A percentile compares a stretch with the other conserved stretches of the same genome.
phyloP scores from a whole-genome alignment of 2,888 invertebrate species.

The Polia nebulosa region DNA sequence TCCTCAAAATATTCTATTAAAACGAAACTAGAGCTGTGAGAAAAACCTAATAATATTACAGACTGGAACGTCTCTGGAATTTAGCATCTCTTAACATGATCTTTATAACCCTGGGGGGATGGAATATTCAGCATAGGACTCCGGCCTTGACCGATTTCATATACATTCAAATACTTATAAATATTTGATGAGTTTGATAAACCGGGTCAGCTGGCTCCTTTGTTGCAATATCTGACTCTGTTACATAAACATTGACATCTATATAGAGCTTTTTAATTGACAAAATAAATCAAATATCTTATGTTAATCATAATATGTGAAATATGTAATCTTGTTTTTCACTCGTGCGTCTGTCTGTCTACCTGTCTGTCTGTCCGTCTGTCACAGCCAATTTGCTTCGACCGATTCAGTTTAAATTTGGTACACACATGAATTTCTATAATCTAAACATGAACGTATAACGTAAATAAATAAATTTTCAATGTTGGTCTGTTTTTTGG shows the following conservation, averaged over 20 bases:
- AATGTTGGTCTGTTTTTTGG: no score
- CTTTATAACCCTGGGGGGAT: constrained; percentile 40
- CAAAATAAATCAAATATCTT: constrained; percentile 3
- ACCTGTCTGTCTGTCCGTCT: no score
- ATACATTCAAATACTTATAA: constrained; percentile 61
- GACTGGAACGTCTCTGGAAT: constrained; percentile 40
- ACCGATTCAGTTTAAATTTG: no score
- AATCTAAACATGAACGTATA: no score
- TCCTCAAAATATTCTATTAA: constrained; percentile 7
- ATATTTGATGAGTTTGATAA: constrained; percentile 62
- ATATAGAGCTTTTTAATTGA: background rate
- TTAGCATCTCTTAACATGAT: constrained; percentile 55
- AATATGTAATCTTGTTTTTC: no score
- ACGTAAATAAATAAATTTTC: no score
- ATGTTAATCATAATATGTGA: background rate
- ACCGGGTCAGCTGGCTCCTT: constrained; percentile 48
- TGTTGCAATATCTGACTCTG: constrained; percentile 29
- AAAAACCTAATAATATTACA: constrained; percentile 22
- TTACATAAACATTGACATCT: background rate
- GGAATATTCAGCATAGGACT: constrained; percentile 43
- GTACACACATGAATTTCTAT: no score
- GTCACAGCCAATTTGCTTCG: no score
- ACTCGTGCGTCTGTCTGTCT: no score
- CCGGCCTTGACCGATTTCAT: constrained; percentile 63
- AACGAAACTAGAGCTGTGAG: constrained; percentile 13